These are phyloP conservation scores for Cuniculus paca DNA, from an alignment of 2,797 vertebrate species.

Conservation along the genomic window DNA sequence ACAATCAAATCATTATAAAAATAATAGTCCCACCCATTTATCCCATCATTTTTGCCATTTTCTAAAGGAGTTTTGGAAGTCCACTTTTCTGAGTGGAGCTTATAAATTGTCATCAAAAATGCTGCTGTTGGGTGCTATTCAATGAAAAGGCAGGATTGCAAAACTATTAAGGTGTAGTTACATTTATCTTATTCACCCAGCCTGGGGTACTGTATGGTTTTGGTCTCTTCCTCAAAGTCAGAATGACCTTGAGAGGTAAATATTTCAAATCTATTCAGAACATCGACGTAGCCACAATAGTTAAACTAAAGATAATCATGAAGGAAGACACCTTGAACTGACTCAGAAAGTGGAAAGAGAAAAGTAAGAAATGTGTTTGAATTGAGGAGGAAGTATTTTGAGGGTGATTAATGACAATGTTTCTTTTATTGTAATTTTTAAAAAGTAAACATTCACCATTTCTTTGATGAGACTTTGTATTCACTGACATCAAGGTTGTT, in stretches of 20 bases:
- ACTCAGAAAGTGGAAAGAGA: neutral
- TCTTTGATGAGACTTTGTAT: neutral
- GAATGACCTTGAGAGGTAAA: neutral
- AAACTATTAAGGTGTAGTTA: neutral
- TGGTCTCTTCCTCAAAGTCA: neutral
- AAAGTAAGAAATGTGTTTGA: neutral
- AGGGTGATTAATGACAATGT: neutral
- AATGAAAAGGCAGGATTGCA: neutral
- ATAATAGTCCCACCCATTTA: neutral
- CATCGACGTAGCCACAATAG: neutral
- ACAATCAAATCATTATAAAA: neutral
- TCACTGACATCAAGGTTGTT: neutral
- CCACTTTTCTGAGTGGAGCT: neutral
- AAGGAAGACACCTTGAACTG: neutral
- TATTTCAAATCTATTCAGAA: neutral
- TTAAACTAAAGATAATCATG: neutral
- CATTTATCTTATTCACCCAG: neutral
- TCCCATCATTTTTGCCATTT: neutral
- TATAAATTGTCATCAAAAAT: neutral
- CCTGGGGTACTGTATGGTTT: neutral
- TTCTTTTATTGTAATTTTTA: neutral
- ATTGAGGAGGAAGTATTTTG: neutral
- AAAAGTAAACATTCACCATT: neutral
- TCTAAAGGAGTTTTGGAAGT: neutral
- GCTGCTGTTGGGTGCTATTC: neutral